These are phyloP conservation scores for Loriculus beryllinus DNA, from an alignment of 2,797 vertebrate genomes.

Conservation along the genomic window DNA sequence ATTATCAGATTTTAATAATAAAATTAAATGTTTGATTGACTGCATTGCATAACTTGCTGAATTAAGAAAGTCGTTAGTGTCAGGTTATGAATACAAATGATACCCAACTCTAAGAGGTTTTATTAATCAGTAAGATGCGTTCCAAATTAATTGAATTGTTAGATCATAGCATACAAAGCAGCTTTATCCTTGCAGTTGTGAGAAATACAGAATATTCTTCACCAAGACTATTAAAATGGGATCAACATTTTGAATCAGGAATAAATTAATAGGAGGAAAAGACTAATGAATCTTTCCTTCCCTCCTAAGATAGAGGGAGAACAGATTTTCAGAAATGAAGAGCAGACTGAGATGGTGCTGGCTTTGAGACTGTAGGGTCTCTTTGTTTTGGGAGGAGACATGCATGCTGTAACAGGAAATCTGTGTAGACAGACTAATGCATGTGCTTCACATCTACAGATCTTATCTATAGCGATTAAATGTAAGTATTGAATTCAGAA, in stretches of 20 bases:
- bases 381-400: neutral
- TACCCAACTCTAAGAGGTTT: neutral
- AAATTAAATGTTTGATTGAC: slow-evolving; percentile 2
- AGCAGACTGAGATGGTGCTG: neutral
- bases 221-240: neutral
- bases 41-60: neutral
- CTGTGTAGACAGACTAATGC: neutral
- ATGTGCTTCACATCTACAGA: neutral
- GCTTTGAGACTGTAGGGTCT: neutral
- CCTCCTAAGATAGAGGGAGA: neutral
- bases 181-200: neutral
- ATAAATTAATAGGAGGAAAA: neutral
- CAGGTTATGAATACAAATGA: slow-evolving; percentile 4
- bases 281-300: neutral
- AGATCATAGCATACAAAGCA: neutral
- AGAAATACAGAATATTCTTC: neutral
- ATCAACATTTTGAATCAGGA: neutral
- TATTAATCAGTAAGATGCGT: slow-evolving; percentile 17
- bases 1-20: neutral
- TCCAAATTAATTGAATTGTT: slow-evolving; percentile 40
- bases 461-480: neutral
- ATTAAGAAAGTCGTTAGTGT: neutral
- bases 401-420: accelerated
- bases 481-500: neutral
- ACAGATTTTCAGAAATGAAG: neutral